These are phyloP conservation scores for Onchidella celtica DNA, from an alignment of 2,888 invertebrate species.

Conservation along the genomic window DNA sequence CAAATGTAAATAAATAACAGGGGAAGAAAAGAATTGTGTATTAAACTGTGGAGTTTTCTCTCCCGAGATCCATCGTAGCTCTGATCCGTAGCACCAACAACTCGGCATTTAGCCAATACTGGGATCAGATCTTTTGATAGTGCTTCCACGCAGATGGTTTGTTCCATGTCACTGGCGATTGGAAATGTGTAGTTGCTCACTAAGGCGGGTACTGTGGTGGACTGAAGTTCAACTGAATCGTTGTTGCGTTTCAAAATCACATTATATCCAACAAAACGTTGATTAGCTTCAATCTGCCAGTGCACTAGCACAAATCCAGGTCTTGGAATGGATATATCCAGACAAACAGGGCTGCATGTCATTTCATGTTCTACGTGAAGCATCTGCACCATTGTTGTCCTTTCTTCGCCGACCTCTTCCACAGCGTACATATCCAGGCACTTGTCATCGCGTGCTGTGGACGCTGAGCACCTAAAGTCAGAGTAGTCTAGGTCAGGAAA, in stretches of 20 bases:
- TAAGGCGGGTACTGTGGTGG: not conserved
- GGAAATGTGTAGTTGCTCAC: not conserved
- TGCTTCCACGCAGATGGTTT: not conserved
- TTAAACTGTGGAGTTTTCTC: not conserved
- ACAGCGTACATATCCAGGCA: not conserved
- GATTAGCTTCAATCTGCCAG: not conserved
- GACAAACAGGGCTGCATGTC: constrained; percentile 9
- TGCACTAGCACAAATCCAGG: not conserved
- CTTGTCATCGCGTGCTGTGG: not conserved
- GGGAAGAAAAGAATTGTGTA: constrained; percentile 30
- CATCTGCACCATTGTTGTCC: constrained; percentile 42
- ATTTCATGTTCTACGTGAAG: constrained; percentile 19
- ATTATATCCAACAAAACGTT: not conserved
- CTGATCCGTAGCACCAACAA: not conserved
- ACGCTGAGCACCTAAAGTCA: constrained; percentile 17
- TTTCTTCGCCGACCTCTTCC: not conserved
- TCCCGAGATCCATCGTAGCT: not conserved
- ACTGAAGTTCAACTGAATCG: not conserved
- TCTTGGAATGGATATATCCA: not conserved
- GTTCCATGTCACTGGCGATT: not conserved
- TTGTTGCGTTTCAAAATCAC: not conserved
- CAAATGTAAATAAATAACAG: constrained; percentile 32
- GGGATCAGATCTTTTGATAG: not conserved
- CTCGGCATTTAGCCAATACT: not conserved
- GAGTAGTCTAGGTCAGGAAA: constrained; percentile 30